Base-by-base conservation (phyloP, 1,140 invertebrate species). In the Plodia interpunctella region DNA sequence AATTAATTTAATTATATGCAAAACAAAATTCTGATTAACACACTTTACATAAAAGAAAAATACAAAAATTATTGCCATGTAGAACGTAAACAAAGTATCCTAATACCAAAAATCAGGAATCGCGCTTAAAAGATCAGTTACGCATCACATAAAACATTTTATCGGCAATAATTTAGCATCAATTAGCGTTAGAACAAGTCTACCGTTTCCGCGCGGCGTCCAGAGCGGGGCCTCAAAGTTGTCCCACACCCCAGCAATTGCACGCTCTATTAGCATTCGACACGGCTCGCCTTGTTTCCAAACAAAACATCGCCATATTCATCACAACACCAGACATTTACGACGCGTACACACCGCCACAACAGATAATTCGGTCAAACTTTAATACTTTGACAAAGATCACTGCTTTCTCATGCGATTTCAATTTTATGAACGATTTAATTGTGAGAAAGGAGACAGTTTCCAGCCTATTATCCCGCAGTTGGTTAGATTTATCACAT, bases 331-430 rank as follows among this genome's bases (percentile, higher is more conserved):
- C 74, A 83, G 73, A 87, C 71, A 83, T 87, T 84, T 86, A 88
- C 83, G 86, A 88, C 84, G 86, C 80, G 86, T 86, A 88, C 75
- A 62, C 70, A 69, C 68, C 61, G 67, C 72, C 67, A 57, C 32
- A 52, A 52, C 76, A 70, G 70, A 73, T 88, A 86, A 88, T 86
- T 86, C 83, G 83, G 86, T 88, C 86, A 88, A 77, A 88, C 80
- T 88, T 88, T 88, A 88, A 87, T 76, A 60, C 80, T 83, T 72
- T 81, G 69, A 88, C 86, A 88, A 88, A 88, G 86, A 88, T 87
- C 72, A 61, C 55, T 49, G 74, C 63, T 76, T 77, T 71, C 73
- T 78, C 70, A 58, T 61, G 74, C 65, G 66, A 80, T 84, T 78
- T 76, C 77, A 79, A 86, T 83, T 86, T 87, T 82, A 86, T 82